Conservation (phyloP, 1,140 invertebrate genomes). For the Trichonephila clavipes region DNA sequence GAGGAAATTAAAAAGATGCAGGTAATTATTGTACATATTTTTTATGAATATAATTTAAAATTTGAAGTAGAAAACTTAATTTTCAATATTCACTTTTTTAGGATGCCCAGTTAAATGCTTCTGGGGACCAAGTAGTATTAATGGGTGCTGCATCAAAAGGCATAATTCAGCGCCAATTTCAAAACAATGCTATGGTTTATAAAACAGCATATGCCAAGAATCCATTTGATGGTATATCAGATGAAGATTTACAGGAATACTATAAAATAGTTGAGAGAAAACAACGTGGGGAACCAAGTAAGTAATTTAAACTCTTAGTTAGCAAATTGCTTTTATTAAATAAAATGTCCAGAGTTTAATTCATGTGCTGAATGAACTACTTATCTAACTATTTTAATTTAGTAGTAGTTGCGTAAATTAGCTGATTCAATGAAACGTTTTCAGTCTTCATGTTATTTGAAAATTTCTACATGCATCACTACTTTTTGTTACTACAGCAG, state of each 20-base stretch:
- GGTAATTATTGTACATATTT: conserved; percentile 80
- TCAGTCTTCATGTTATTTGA: too few relatives aligned
- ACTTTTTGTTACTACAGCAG: too few relatives aligned
- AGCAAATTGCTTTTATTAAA: too few relatives aligned
- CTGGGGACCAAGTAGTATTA: conserved; percentile 91
- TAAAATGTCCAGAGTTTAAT: too few relatives aligned
- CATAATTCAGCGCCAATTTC: conserved; percentile 98
- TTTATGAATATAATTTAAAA: background rate
- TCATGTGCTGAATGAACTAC: too few relatives aligned
- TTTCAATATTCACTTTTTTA: conserved; percentile 6
- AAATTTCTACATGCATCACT: too few relatives aligned
- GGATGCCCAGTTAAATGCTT: conserved; percentile 78
- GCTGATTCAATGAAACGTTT: too few relatives aligned
- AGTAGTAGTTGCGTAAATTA: too few relatives aligned
- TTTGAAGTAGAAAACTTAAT: background rate
- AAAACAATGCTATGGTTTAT: conserved; percentile 98
- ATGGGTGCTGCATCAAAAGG: conserved; percentile 97
- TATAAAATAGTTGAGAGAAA: conserved; percentile 91
- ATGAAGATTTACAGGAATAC: conserved; percentile 93
- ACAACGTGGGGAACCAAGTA: conserved; percentile 86
- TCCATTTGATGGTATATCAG: conserved; percentile 97
- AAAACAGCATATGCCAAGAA: conserved; percentile 98
- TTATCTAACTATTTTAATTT: too few relatives aligned
- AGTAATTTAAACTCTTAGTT: background rate
- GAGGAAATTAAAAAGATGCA: conserved; percentile 98